A percentile compares a stretch with the other conserved stretches of the same genome.
phyloP scores from a whole-genome alignment of 2,113 vertebrate species.

The Oreochromis aureus region DNA sequence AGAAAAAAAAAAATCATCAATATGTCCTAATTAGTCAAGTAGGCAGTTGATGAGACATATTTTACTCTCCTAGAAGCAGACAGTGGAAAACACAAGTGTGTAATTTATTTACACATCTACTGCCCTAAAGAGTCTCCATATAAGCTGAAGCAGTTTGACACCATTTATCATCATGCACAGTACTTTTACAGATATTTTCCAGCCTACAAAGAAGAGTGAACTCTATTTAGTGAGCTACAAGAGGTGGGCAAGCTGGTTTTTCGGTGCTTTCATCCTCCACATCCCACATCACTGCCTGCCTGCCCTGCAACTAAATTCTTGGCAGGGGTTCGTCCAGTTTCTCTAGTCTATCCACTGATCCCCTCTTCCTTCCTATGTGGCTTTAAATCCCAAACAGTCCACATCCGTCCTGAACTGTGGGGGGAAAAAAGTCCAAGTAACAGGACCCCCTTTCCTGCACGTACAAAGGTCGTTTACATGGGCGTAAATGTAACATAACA shows the following conservation, averaged over 20 bases:
- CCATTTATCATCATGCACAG: neutral
- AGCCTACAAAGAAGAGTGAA: neutral
- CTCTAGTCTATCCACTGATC: conserved; percentile 33
- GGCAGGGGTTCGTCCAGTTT: conserved; percentile 49
- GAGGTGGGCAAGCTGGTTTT: neutral
- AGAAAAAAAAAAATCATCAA: neutral
- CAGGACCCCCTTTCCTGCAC: conserved; percentile 15
- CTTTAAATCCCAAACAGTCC: conserved; percentile 63
- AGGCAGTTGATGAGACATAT: neutral
- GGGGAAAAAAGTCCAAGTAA: neutral
- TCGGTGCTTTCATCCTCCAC: conserved; percentile 27
- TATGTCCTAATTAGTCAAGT: neutral
- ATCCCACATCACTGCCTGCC: conserved; percentile 19
- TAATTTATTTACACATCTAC: neutral
- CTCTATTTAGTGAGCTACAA: neutral
- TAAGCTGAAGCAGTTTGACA: neutral
- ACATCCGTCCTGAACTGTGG: conserved; percentile 58
- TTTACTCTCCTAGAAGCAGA: neutral
- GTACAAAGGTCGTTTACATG: neutral
- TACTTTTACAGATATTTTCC: neutral
- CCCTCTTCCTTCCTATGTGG: conserved; percentile 64
- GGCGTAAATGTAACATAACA: neutral
- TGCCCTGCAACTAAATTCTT: conserved; percentile 44
- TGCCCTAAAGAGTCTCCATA: neutral
- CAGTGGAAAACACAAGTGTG: neutral